Conservation (phyloP, 2,888 invertebrate species). For the Rhagonycha fulva region DNA sequence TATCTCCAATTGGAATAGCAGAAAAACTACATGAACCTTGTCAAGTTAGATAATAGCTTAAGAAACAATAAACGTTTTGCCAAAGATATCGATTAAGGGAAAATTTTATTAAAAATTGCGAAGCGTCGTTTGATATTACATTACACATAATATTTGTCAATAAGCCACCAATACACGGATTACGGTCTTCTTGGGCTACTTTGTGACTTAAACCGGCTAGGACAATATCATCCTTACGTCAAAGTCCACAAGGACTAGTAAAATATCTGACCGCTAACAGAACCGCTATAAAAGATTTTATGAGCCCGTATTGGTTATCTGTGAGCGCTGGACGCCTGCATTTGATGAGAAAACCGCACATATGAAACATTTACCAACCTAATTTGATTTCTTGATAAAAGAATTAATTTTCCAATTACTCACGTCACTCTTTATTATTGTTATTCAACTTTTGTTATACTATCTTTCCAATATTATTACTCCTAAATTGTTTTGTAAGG, state of each 20-base stretch:
- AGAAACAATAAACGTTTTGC: not conserved
- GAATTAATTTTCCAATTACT: conserved; percentile 20
- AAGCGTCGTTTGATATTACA: not conserved
- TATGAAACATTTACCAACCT: conserved; percentile 30
- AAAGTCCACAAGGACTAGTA: conserved; percentile 17
- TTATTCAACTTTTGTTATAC: not conserved
- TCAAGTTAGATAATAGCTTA: not conserved
- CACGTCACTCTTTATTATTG: not conserved
- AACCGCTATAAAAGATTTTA: conserved; percentile 43
- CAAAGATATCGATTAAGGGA: not conserved
- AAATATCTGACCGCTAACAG: conserved; percentile 21
- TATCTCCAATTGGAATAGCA: not conserved
- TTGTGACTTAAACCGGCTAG: conserved; percentile 12
- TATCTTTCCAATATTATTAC: not conserved
- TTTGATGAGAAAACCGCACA: conserved; percentile 32
- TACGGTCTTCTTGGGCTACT: conserved; percentile 28
- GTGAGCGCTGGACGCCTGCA: conserved; percentile 33
- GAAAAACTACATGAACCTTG: not conserved
- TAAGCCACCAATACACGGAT: conserved; percentile 31
- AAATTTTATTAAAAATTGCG: not conserved
- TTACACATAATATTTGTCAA: conserved; percentile 26
- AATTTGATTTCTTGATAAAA: conserved; percentile 30
- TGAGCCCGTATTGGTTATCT: conserved; percentile 44
- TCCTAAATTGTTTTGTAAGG: not conserved
- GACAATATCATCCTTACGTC: conserved; percentile 24